Evolutionary conservation across 2,888 invertebrate species (phyloP).

Genomic region (Microdon myrmicae): DNA sequence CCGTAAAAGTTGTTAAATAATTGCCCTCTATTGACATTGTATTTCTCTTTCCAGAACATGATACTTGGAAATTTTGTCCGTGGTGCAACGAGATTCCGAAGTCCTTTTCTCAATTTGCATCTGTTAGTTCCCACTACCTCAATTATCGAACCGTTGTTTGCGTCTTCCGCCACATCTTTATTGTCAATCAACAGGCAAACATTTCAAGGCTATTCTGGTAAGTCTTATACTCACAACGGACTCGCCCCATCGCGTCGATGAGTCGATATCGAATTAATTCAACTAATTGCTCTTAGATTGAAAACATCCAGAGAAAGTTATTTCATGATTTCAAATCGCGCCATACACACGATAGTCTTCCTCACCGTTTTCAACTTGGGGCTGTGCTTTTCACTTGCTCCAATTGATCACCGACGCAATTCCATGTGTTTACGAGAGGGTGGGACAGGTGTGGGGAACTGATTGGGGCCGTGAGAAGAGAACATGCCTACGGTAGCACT

Average conservation of each 20-base stretch:
- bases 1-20: not conserved
- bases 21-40: too few relatives aligned
- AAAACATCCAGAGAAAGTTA: conserved; percentile 36
- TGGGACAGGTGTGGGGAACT: not conserved
- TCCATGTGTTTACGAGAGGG: conserved; percentile 9
- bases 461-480: too few relatives aligned
- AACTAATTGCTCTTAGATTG: conserved; percentile 36
- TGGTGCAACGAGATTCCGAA: conserved; percentile 35
- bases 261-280: conserved; percentile 34
- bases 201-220: conserved; percentile 43
- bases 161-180: conserved; percentile 8
- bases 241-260: conserved; percentile 12
- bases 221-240: conserved; percentile 26
- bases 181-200: conserved; percentile 49
- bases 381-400: conserved; percentile 36
- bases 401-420: conserved; percentile 40
- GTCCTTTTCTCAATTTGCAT: conserved; percentile 27
- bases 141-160: conserved; percentile 5
- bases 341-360: too few relatives aligned
- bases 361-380: not conserved
- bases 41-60: not conserved
- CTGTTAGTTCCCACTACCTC: conserved; percentile 24
- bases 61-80: conserved; percentile 12
- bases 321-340: not conserved
- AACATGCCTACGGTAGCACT: too few relatives aligned